Evolutionary conservation across 2,888 invertebrate genomes (phyloP).

Genomic region (Macaria liturata): DNA sequence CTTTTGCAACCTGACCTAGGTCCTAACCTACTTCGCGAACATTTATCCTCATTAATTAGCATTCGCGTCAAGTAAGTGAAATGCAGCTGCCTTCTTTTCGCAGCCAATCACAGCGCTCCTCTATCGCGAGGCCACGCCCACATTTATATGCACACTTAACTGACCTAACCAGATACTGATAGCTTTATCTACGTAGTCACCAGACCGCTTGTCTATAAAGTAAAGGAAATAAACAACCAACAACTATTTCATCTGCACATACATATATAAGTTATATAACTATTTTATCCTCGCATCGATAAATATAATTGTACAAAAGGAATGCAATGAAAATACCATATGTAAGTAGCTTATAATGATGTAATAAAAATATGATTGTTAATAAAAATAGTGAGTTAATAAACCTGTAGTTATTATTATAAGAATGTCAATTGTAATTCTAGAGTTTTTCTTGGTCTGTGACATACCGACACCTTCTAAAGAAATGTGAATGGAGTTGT

Average conservation of each 20-base stretch:
- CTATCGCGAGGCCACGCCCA: constrained; percentile 67
- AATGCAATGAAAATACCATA: too few species aligned
- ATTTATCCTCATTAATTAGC: constrained; percentile 54
- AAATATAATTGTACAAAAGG: too few species aligned
- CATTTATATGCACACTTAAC: constrained; percentile 51
- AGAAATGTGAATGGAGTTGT: too few species aligned
- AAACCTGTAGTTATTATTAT: too few species aligned
- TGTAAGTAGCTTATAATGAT: too few species aligned
- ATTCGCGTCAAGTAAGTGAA: constrained; percentile 68
- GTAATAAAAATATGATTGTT: too few species aligned
- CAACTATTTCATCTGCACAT: constrained; percentile 2
- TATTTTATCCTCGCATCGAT: constrained; percentile 3
- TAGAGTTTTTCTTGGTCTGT: too few species aligned
- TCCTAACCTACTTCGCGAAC: constrained; percentile 33
- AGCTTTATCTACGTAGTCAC: constrained; percentile 15
- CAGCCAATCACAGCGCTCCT: constrained; percentile 62
- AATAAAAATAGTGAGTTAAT: too few species aligned
- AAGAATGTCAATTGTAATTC: too few species aligned
- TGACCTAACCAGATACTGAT: constrained; percentile 14
- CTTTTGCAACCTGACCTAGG: constrained; percentile 14
- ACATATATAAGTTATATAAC: neutral
- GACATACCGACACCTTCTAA: too few species aligned
- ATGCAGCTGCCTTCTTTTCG: constrained; percentile 66
- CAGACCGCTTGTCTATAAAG: constrained; percentile 18
- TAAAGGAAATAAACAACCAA: constrained; percentile 1